Evolutionary conservation across 2,888 invertebrate genomes (phyloP), one percentile per base, ranked within the genome.

Genomic region (Hemaris fuciformis): DNA sequence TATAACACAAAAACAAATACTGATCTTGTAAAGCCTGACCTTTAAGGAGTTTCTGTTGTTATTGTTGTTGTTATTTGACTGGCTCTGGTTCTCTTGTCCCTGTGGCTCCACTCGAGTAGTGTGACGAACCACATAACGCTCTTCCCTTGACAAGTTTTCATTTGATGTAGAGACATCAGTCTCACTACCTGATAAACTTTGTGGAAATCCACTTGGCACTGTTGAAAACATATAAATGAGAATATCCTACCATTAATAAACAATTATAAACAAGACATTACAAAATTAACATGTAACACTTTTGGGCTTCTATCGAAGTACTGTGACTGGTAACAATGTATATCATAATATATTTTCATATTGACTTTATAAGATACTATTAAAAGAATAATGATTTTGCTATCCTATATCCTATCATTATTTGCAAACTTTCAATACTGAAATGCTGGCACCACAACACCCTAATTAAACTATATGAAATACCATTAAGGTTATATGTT

Each of bases 91-190:
- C 85, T 98, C 98, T 86, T 98, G 97, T 0, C 98, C 98, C 85
- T 98, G 98, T 0, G 98, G 98, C 82, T 98, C 98, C 78, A 98
- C 98, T 41, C 98, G 93, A 5, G 96, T 95, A 0, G 96, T 96
- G 77, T 96, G 96, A 69, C 96, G 93, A 66, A 97, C 96, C 53
- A 97, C 96, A 90, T 96, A 96, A 71, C 96, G 94, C 83, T 97
- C 97, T 85, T 97, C 97, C 75, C 96, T 94, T 38, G 97, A 97
- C 67, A 98, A 89, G 88, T 98, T 98, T 87, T 98, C 98, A 73
- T 96, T 97, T 15, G 97, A 98, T 56, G 97, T 97, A 13, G 97
- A 97, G 63, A 97, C 95, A 93, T 98, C 97, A 4, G 97, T 97
- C 88, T 98, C 98, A 83, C 97, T 97, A 41, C 97, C 97, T 72